Base-by-base conservation (phyloP, 2,113 vertebrate species). In the Melanostigma gelatinosum region DNA sequence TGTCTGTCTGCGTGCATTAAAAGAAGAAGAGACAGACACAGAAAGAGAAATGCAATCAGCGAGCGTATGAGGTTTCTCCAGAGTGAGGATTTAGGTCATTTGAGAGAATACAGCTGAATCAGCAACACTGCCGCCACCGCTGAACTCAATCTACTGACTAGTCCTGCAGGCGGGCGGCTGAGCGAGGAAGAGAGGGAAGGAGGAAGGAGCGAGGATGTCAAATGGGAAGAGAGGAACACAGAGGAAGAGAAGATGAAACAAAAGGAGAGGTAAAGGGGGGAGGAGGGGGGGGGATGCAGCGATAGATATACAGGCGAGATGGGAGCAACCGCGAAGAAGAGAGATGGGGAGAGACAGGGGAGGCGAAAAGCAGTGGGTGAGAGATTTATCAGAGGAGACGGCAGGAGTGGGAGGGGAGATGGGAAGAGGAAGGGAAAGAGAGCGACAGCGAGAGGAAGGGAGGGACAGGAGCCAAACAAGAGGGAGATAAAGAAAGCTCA, bases 101-200 rank as follows among this genome's bases (percentile, higher is more conserved):
- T 94, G 85, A 91, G 93, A 93, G 91, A 94, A 94, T 92, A 85
- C 78, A 83, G 93, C 94, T 94, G 93, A 95, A 83, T 95, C 94
- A 94, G 94, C 94, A 91, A 89, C 86, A 90, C 86, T 84, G 90
- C 80, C 74, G 60, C 91, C 90, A 85, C 91, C 27, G 88, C 94
- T 86, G 82, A 94, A 93, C 94, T 89, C 94, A 94, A 95, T 95
- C 93, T 94, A 93, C 87, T 90, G 89, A 89, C 88, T 57, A 85
- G 88, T 91, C 93, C 93, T 91, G 91, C 89, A 61, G 93, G 92
- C 90, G 68, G 24, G 85, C 90, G 76, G 69, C 54, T 61, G 80
- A 83, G 86, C 58, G 77, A 72, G 62, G 52, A 15, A 55, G 87
- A 60, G 69, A 42, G 78, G 70, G 48, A 55, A 20, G 9, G 40